Evolutionary conservation across 2,888 invertebrate genomes (phyloP).

Genomic region (Congeria kusceri): DNA sequence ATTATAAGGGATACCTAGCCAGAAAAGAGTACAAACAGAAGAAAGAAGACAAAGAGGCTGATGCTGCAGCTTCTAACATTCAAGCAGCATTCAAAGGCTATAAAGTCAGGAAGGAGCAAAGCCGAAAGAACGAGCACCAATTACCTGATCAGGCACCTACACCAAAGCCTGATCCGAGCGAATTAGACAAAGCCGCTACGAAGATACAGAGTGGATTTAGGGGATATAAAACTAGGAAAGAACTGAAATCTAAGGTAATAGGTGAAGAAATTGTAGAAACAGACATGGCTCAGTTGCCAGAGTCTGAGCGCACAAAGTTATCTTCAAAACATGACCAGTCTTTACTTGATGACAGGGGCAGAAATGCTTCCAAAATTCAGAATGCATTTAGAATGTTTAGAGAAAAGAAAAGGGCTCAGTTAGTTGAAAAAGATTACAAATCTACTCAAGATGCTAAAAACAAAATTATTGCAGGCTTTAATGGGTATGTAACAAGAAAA

Average conservation of each 20-base stretch:
- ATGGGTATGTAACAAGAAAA: constrained; percentile 29
- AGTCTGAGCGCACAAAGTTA: constrained; percentile 40
- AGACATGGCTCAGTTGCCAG: constrained; percentile 52
- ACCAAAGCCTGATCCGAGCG: constrained; percentile 10
- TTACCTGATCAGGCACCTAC: constrained; percentile 44
- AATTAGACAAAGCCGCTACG: constrained; percentile 52
- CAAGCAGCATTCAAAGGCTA: constrained; percentile 54
- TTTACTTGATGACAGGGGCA: constrained; percentile 23
- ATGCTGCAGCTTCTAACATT: constrained; percentile 53
- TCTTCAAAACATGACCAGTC: constrained; percentile 44
- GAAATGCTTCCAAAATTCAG: constrained; percentile 35
- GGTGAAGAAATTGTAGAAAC: constrained; percentile 32
- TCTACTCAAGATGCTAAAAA: neutral
- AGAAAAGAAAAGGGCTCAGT: constrained; percentile 15
- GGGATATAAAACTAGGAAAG: constrained; percentile 56
- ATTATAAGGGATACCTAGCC: constrained; percentile 23
- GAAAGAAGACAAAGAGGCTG: constrained; percentile 19
- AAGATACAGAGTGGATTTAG: constrained; percentile 58
- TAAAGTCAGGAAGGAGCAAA: constrained; percentile 33
- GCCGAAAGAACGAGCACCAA: constrained; percentile 37
- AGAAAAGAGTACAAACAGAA: constrained; percentile 23
- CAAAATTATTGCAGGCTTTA: constrained; percentile 29
- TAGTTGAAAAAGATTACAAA: neutral
- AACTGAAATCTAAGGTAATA: constrained; percentile 50
- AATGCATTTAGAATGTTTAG: constrained; percentile 34